Evolutionary conservation across 2,113 vertebrate genomes (phyloP).

Genomic region (Mixornis gularis): DNA sequence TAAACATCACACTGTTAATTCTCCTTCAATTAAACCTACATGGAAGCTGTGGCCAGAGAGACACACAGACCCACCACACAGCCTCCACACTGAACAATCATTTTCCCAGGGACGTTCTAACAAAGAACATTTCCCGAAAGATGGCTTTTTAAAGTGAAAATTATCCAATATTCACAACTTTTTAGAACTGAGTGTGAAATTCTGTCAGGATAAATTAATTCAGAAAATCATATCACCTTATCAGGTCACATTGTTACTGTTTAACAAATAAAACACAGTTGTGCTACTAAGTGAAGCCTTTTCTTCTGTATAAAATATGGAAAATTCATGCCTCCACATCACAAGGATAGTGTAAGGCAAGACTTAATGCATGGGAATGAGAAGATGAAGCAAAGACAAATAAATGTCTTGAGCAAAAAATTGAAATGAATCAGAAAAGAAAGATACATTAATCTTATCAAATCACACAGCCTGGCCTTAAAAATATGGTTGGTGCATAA

Average conservation of each 20-base stretch:
- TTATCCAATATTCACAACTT: not conserved
- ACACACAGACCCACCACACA: not conserved
- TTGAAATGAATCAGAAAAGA: not conserved
- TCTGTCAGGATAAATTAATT: not conserved
- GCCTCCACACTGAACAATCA: not conserved
- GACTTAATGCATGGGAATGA: not conserved
- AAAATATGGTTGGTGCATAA: not conserved
- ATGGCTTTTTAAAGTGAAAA: not conserved
- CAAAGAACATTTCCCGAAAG: not conserved
- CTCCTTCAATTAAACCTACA: not conserved
- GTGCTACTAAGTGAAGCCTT: not conserved
- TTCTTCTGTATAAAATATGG: not conserved
- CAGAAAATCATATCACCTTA: not conserved
- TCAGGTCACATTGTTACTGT: not conserved
- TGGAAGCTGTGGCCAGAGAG: not conserved
- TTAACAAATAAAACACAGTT: not conserved
- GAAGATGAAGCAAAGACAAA: not conserved
- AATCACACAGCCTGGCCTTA: not conserved
- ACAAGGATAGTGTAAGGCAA: not conserved
- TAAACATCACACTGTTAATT: not conserved
- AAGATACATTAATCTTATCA: not conserved
- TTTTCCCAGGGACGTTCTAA: not conserved
- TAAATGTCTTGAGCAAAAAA: not conserved
- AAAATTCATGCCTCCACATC: not conserved
- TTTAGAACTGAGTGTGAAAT: not conserved